Evolutionary conservation across 1,140 invertebrate genomes (phyloP).

Genomic region (Rhagoletis zephyria): DNA sequence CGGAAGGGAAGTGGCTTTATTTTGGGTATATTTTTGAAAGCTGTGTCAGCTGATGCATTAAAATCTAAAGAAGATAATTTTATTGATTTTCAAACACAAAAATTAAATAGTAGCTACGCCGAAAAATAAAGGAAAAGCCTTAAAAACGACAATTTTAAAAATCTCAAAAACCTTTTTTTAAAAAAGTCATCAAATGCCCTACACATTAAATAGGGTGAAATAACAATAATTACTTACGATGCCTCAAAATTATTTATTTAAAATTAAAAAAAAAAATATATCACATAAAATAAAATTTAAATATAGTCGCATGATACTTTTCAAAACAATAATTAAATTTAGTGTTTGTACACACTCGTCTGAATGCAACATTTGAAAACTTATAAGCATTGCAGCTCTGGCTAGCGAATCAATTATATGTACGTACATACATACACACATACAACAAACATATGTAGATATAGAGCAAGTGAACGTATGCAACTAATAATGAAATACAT

Average conservation of each 20-base stretch:
- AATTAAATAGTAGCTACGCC: background rate
- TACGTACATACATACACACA: no score
- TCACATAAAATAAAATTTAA: background rate
- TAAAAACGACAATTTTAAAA: no score
- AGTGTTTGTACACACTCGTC: background rate
- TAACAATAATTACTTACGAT: background rate
- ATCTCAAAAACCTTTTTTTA: no score
- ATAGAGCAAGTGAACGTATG: background rate
- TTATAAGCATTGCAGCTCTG: background rate
- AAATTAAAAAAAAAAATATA: background rate
- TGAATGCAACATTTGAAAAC: conserved; percentile 28
- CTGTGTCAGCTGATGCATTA: background rate
- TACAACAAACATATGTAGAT: background rate
- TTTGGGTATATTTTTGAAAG: no score
- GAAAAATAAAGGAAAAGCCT: no score
- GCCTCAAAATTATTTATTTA: no score
- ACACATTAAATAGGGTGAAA: background rate
- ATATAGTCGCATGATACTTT: background rate
- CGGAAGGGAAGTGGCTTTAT: no score
- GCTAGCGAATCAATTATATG: background rate
- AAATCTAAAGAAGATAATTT: background rate
- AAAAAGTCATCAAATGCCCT: no score
- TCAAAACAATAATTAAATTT: conserved; percentile 47
- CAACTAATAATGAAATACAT: background rate
- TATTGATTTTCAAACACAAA: background rate